These are phyloP conservation scores for Coreius guichenoti DNA, from an alignment of 2,797 vertebrate species.

Conservation along the genomic window DNA sequence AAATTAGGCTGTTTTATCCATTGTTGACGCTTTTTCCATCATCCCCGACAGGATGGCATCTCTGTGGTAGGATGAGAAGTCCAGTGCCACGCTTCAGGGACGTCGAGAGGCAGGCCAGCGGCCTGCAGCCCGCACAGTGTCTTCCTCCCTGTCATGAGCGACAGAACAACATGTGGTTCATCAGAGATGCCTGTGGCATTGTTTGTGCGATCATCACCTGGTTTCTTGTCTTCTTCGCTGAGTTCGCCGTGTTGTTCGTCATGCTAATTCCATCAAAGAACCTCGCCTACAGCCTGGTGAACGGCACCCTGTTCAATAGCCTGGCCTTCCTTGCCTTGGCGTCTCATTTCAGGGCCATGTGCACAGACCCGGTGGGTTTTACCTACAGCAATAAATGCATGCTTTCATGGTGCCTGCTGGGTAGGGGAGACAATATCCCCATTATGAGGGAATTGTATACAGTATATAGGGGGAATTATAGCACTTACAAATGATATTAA, in stretches of 20 bases:
- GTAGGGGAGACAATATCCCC: background rate
- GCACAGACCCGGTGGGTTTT: conserved; percentile 96
- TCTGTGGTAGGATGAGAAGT: conserved; percentile 86
- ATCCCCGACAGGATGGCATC: conserved; percentile 51
- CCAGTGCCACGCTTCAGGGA: conserved; percentile 91
- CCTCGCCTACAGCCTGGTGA: conserved; percentile 89
- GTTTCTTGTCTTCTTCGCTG: conserved; percentile 95
- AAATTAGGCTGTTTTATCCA: background rate
- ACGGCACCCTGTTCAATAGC: conserved; percentile 91
- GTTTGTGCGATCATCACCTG: conserved; percentile 93
- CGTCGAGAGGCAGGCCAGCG: conserved; percentile 85
- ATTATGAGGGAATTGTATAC: background rate
- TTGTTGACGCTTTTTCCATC: background rate
- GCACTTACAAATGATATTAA: background rate
- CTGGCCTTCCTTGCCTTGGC: conserved; percentile 94
- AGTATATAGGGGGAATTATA: background rate
- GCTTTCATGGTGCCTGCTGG: background rate
- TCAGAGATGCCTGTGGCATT: conserved; percentile 95
- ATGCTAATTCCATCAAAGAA: conserved; percentile 95
- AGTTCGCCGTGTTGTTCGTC: conserved; percentile 95
- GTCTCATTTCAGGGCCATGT: conserved; percentile 96
- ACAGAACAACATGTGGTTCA: conserved; percentile 93
- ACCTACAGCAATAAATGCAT: background rate
- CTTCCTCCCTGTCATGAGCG: conserved; percentile 80
- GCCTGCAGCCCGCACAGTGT: conserved; percentile 77